Base-by-base conservation (phyloP, 2,113 vertebrate species). In the Pteropus alecto region DNA sequence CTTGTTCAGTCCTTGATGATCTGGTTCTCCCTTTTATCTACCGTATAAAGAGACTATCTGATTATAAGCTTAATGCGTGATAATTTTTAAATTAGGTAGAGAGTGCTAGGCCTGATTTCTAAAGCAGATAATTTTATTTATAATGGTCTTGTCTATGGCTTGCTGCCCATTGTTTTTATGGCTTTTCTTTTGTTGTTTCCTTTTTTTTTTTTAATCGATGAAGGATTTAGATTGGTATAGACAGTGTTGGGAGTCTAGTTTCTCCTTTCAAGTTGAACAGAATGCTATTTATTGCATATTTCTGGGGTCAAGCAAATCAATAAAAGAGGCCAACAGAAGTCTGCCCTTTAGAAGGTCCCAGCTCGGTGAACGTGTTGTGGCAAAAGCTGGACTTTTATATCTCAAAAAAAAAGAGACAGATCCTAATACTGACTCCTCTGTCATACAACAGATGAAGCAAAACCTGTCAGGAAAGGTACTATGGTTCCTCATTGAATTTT, bases 301-400 rank as follows among this genome's bases (percentile, higher is more conserved):
- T 93, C 87, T 95, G 60, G 56, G 33, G 76, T 93, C 93, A 97
- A 78, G 16, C 35, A 60, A 90, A 95, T 95, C 87, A 92, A 84
- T 94, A 78, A 92, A 87, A n/a, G 26, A 68, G 33, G 83, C 60
- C 88, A 71, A 43, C 43, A 18, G 79, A 95, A 97, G 51, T 30
- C 19, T 18, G 14, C 73, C 54, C 77, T 82, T 86, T 41, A 68
- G 60, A 85, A 60, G 92, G 76, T 48, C 15, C 21, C 16, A 38
- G 68, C 88, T 79, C 74, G 30, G 38, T 48, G 24, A 43, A 24
- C 3, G 6, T 6, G 8, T 91, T 96, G 79, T 46, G 77, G 54
- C 71, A 74, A 54, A 90, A 81, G 41, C 94, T 92, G 73, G 22
- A 38, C 81, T 7, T 84, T 83, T 61, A 0, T 51, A 87, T 83